Percentiles rank a stretch among this genome's conserved stretches.
These are phyloP conservation scores for Chromis chromis DNA, from an alignment of 2,797 vertebrate species.

Conservation along the genomic window DNA sequence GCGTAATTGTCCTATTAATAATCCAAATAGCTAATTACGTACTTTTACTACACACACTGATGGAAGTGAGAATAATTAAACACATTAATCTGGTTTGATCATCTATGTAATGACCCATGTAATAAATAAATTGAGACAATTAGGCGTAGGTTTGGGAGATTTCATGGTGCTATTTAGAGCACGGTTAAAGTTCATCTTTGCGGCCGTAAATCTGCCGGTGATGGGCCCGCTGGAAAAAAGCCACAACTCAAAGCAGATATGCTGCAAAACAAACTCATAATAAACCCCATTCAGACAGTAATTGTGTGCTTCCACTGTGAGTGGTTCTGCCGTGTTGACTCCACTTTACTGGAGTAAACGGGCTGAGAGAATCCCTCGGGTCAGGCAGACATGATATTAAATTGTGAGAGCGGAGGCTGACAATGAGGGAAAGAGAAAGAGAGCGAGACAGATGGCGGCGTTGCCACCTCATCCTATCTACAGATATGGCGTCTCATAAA, in stretches of 20 bases:
- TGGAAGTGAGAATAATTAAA: slow-evolving; percentile 76
- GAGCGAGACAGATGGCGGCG: slow-evolving; percentile 10
- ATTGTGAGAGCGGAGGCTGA: slow-evolving; percentile 52
- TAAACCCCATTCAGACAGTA: slow-evolving; percentile 54
- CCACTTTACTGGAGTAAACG: slow-evolving; percentile 58
- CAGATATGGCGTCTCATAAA: slow-evolving; percentile 65
- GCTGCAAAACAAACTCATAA: slow-evolving; percentile 62
- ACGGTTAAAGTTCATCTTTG: slow-evolving; percentile 27
- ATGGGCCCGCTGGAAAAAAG: slow-evolving; percentile 16
- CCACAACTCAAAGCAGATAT: slow-evolving; percentile 20
- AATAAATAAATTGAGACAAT: slow-evolving; percentile 74
- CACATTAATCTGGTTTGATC: slow-evolving; percentile 76
- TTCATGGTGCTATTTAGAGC: slow-evolving; percentile 36
- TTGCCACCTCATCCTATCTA: slow-evolving; percentile 40
- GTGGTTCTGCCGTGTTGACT: slow-evolving; percentile 67
- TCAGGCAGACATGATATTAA: slow-evolving; percentile 67
- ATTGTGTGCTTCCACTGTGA: slow-evolving; percentile 56
- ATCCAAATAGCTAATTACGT: slow-evolving; percentile 81
- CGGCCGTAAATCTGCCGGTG: slow-evolving; percentile 29
- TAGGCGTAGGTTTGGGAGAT: slow-evolving; percentile 55
- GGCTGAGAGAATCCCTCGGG: slow-evolving; percentile 56
- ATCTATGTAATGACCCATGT: slow-evolving; percentile 72
- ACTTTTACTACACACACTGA: slow-evolving; percentile 68
- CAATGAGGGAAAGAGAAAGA: slow-evolving; percentile 30
- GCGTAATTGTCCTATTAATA: slow-evolving; percentile 84